Evolutionary conservation across 2,888 invertebrate species (phyloP).

Genomic region (Geophilus truncorum): DNA sequence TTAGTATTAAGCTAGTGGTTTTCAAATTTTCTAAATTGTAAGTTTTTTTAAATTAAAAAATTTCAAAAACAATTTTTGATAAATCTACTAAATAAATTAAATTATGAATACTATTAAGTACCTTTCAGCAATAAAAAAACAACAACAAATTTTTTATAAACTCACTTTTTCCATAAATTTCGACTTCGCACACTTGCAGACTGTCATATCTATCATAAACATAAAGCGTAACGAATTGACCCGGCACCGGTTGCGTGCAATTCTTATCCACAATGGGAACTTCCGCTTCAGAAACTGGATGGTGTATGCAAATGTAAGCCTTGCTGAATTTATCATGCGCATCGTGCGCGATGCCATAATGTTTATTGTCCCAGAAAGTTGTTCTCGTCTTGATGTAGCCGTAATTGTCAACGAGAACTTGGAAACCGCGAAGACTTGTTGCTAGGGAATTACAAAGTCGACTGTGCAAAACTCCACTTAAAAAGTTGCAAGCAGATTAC

Average conservation of each 20-base stretch:
- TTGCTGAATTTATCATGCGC: slow-evolving; percentile 40
- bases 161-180: slow-evolving; percentile 41
- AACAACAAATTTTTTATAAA: too few relatives aligned
- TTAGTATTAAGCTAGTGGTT: too few relatives aligned
- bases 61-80: too few relatives aligned
- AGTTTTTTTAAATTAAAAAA: too few relatives aligned
- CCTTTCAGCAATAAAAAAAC: too few relatives aligned
- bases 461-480: neutral
- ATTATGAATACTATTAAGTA: too few relatives aligned
- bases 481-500: neutral
- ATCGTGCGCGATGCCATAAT: slow-evolving; percentile 41
- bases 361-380: slow-evolving; percentile 40
- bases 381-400: slow-evolving; percentile 40
- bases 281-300: slow-evolving; percentile 40
- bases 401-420: slow-evolving; percentile 41
- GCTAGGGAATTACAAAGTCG: slow-evolving; percentile 35
- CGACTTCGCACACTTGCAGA: slow-evolving; percentile 42
- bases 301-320: slow-evolving; percentile 41
- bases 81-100: too few relatives aligned
- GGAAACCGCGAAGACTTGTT: slow-evolving; percentile 41
- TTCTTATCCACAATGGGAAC: slow-evolving; percentile 39
- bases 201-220: slow-evolving; percentile 41
- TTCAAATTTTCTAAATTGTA: neutral
- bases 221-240: slow-evolving; percentile 42
- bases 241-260: slow-evolving; percentile 42